Conservation (phyloP, 1,140 invertebrate genomes). For the Metaphire vulgaris region DNA sequence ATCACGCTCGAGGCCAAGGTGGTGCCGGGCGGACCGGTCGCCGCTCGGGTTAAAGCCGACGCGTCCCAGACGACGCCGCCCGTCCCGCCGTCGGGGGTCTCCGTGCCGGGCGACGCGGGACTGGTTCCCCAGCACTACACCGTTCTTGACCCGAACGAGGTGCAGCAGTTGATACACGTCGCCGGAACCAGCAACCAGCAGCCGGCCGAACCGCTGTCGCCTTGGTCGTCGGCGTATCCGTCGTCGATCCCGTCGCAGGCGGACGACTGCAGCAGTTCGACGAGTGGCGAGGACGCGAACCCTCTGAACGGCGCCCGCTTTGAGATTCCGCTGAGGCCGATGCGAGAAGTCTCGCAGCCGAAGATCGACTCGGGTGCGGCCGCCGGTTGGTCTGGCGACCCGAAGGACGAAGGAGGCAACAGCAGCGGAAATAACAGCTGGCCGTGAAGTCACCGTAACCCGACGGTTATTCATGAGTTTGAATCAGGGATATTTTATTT, state of each 20-base stretch:
- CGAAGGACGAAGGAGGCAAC: neutral
- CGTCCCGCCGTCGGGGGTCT: neutral
- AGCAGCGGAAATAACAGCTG: neutral
- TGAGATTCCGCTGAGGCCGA: slow-evolving; percentile 11
- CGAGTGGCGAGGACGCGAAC: neutral
- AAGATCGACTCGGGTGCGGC: neutral
- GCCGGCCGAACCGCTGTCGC: neutral
- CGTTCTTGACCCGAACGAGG: slow-evolving; percentile 15
- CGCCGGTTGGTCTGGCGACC: neutral
- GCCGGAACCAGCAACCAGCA: neutral
- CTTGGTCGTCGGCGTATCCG: neutral
- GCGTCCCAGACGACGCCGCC: neutral
- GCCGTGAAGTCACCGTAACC: no score
- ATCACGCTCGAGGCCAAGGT: neutral
- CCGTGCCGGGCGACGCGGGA: neutral
- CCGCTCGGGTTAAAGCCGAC: neutral
- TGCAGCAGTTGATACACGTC: neutral
- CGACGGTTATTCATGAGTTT: no score
- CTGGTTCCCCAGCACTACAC: slow-evolving; percentile 9
- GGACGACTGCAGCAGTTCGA: slow-evolving; percentile 7
- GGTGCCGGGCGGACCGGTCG: neutral
- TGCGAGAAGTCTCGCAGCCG: slow-evolving; percentile 8
- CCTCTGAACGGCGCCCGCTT: neutral
- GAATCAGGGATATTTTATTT: no score
- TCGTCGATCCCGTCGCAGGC: neutral